Percentiles rank a stretch among this genome's conserved stretches.
Evolutionary conservation across 1,140 invertebrate species (phyloP).

Genomic region (Brachionus calyciflorus): DNA sequence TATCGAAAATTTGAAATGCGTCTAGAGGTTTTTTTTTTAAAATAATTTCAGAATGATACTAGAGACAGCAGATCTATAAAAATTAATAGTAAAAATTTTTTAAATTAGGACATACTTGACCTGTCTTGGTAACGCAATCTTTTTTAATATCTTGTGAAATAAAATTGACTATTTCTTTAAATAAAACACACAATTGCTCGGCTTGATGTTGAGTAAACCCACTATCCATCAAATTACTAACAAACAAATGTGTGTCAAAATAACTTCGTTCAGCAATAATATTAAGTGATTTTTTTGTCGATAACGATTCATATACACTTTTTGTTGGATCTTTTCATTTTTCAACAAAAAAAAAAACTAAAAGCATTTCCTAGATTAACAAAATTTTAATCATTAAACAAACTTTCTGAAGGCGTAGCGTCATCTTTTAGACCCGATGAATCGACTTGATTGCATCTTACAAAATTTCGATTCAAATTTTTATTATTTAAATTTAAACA

Average conservation of each 20-base stretch:
- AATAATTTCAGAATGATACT: no score
- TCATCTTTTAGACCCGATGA: neutral
- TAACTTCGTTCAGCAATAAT: slow-evolving; percentile 34
- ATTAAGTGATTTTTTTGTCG: slow-evolving; percentile 19
- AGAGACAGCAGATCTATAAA: neutral
- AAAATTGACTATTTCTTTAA: slow-evolving; percentile 44
- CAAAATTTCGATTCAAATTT: neutral
- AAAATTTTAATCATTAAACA: no score
- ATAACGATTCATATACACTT: slow-evolving; percentile 2
- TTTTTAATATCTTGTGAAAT: slow-evolving; percentile 37
- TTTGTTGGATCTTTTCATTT: no score
- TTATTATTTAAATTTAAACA: neutral
- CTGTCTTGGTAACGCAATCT: slow-evolving; percentile 34
- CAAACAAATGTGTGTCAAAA: slow-evolving; percentile 44
- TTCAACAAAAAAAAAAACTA: no score
- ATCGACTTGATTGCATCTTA: neutral
- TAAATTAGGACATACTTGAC: slow-evolving; percentile 34
- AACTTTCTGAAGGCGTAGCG: neutral
- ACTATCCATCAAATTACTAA: neutral
- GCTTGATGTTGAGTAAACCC: slow-evolving; percentile 22
- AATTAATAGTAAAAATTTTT: no score
- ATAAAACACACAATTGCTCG: slow-evolving; percentile 5
- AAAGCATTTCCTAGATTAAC: no score
- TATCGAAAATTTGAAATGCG: no score
- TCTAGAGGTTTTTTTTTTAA: no score